Evolutionary conservation across 2,113 vertebrate species (phyloP).

Genomic region (Otus sunia): DNA sequence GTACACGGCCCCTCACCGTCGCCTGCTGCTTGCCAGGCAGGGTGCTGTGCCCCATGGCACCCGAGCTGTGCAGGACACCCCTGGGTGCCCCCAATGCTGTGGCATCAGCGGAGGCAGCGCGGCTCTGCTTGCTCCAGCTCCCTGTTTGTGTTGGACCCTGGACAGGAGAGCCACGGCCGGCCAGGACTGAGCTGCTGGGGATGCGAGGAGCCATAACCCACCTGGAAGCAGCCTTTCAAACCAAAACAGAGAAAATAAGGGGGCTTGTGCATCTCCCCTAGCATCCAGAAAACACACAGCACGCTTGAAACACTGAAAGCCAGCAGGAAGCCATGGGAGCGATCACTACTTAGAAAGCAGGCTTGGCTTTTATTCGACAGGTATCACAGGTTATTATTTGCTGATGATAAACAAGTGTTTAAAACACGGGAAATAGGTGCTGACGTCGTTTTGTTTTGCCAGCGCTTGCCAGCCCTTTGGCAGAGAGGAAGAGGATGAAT

Average conservation of each 20-base stretch:
- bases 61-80: neutral
- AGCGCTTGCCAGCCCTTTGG: constrained; percentile 13
- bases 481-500: constrained; percentile 41
- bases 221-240: neutral
- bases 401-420: constrained; percentile 32
- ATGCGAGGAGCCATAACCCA: rapidly evolving
- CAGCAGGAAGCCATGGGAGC: neutral
- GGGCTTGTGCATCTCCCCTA: neutral
- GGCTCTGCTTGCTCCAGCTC: neutral
- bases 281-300: neutral
- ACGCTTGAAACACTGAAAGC: neutral
- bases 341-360: constrained; percentile 14
- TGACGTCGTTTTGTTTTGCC: constrained; percentile 30
- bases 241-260: neutral
- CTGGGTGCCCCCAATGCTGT: rapidly evolving
- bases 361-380: neutral
- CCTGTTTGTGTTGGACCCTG: neutral
- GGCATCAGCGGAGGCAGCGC: neutral
- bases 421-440: constrained; percentile 1
- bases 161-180: neutral
- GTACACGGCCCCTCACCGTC: neutral
- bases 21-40: neutral
- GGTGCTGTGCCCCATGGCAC: neutral
- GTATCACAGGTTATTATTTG: neutral
- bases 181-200: neutral